Percentiles rank a stretch among this genome's conserved stretches.
These are phyloP conservation scores for Pollenia griseotomentosa DNA, from an alignment of 2,888 invertebrate genomes.

Conservation along the genomic window DNA sequence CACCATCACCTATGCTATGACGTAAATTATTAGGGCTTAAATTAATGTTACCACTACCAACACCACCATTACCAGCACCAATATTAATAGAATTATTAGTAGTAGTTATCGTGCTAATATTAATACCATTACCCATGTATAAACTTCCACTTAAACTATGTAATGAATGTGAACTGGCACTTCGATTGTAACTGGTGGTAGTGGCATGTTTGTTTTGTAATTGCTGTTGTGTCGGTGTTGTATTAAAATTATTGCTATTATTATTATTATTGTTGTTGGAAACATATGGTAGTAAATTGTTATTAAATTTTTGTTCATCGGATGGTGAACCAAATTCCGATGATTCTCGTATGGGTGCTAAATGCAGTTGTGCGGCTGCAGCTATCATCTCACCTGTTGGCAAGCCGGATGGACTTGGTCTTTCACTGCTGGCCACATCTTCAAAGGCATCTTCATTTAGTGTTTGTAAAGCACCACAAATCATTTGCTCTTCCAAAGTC, in stretches of 20 bases:
- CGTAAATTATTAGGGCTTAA: constrained; percentile 76
- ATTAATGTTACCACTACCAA: constrained; percentile 69
- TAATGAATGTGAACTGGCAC: constrained; percentile 81
- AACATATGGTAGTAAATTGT: constrained; percentile 77
- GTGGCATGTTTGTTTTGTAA: constrained; percentile 68
- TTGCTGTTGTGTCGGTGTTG: constrained; percentile 76
- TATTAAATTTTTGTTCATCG: constrained; percentile 81
- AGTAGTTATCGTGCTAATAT: constrained; percentile 30
- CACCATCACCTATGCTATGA: constrained; percentile 77
- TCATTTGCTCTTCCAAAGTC: constrained; percentile 97
- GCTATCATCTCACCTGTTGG: constrained; percentile 85
- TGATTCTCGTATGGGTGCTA: constrained; percentile 84
- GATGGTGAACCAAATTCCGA: constrained; percentile 84
- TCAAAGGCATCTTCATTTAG: constrained; percentile 97
- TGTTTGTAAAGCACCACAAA: constrained; percentile 95
- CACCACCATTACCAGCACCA: constrained; percentile 44
- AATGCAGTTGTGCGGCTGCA: constrained; percentile 83
- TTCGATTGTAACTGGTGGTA: constrained; percentile 78
- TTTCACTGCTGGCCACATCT: constrained; percentile 92
- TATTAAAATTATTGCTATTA: constrained; percentile 71
- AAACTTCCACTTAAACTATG: constrained; percentile 77
- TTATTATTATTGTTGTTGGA: constrained; percentile 77
- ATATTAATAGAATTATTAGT: constrained; percentile 42
- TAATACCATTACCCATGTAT: constrained; percentile 69
- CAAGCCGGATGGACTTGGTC: constrained; percentile 86